Percentiles rank a stretch among this genome's conserved stretches.
These are phyloP conservation scores for Perca schrenkii DNA, from an alignment of 2,113 vertebrate genomes.

Conservation along the genomic window DNA sequence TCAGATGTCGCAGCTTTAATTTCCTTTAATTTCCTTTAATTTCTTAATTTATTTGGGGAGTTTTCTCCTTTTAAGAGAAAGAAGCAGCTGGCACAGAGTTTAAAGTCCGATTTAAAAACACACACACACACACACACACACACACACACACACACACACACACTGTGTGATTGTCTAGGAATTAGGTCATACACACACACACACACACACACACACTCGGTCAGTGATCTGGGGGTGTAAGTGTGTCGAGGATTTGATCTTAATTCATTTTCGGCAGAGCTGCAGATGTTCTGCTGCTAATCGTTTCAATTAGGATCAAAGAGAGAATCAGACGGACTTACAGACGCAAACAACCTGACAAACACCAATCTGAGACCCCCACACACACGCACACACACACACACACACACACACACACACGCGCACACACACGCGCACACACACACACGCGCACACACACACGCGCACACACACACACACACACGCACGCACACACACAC, in stretches of 20 bases:
- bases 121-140: constrained; percentile 16
- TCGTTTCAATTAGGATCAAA: constrained; percentile 64
- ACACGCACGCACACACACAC: too few species aligned
- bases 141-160: constrained; percentile 5
- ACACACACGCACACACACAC: too few species aligned
- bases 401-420: too few species aligned
- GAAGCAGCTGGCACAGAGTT: constrained; percentile 60
- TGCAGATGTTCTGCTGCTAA: constrained; percentile 74
- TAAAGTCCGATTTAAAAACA: constrained; percentile 41
- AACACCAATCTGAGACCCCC: too few species aligned
- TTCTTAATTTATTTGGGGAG: constrained; percentile 60
- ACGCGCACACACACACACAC: too few species aligned
- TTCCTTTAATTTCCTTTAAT: constrained; percentile 57
- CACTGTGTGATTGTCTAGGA: constrained; percentile 54
- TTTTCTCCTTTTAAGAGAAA: constrained; percentile 32
- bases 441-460: too few species aligned
- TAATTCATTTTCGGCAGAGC: constrained; percentile 72
- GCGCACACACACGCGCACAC: too few species aligned
- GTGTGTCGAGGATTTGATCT: constrained; percentile 62
- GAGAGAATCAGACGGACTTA: constrained; percentile 55
- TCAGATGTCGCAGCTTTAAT: constrained; percentile 21
- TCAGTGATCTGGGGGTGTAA: background rate
- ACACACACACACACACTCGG: too few species aligned
- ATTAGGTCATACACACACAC: constrained; percentile 63
- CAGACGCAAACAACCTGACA: too few species aligned